Conservation (phyloP, 2,888 invertebrate species). For the Drosophila koepferae region DNA sequence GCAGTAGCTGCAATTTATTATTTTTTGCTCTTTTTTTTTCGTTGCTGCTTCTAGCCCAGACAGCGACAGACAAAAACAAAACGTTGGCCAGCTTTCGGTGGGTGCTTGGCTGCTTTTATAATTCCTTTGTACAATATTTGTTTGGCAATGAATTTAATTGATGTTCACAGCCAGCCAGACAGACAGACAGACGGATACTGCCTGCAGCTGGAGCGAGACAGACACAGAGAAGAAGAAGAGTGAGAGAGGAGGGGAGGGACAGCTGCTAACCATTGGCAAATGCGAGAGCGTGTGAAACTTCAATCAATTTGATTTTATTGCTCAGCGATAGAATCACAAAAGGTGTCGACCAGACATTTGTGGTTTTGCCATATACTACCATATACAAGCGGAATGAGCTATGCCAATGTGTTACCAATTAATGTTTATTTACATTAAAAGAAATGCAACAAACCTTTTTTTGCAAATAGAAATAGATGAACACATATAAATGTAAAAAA, state of each 20-base stretch:
- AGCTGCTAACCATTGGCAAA: conserved; percentile 4
- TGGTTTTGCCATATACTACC: conserved; percentile 32
- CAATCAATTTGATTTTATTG: conserved; percentile 70
- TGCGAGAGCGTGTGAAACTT: conserved; percentile 59
- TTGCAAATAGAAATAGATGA: not conserved
- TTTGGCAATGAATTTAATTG: conserved; percentile 82
- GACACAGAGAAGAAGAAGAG: not conserved
- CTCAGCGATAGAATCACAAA: conserved; percentile 51
- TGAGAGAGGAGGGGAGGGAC: not conserved
- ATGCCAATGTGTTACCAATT: conserved; percentile 3
- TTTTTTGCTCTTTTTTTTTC: not conserved
- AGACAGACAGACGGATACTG: conserved; percentile 14
- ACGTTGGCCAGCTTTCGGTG: conserved; percentile 45
- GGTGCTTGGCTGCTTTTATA: conserved; percentile 64
- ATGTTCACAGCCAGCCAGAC: conserved; percentile 71
- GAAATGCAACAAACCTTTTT: not conserved
- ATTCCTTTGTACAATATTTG: conserved; percentile 78
- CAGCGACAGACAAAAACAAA: conserved; percentile 60
- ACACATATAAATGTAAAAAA: not conserved
- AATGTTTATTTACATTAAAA: conserved; percentile 1
- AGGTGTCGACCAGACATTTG: conserved; percentile 62
- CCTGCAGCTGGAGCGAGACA: not conserved
- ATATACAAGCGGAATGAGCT: not conserved
- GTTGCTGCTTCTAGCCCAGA: conserved; percentile 38
- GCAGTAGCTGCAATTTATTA: conserved; percentile 39